phyloP scores from a whole-genome alignment of 2,113 vertebrate species.

The Crotophaga sulcirostris region DNA sequence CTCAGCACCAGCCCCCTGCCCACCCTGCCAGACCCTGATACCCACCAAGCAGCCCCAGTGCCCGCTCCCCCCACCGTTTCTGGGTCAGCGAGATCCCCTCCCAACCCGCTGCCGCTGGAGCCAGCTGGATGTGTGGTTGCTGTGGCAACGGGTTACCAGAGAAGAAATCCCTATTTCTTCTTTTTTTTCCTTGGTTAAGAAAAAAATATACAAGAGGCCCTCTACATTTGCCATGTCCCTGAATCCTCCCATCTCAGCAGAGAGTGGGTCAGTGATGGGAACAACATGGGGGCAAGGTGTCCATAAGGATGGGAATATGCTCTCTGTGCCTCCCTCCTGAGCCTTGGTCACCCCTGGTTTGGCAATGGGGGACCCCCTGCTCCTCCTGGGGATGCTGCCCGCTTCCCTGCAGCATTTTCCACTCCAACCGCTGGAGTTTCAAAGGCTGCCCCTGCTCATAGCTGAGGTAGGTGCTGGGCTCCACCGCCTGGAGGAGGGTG shows the following conservation, averaged over 20 bases:
- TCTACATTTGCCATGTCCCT: fast-evolving
- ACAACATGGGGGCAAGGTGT: not conserved
- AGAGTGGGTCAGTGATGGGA: fast-evolving
- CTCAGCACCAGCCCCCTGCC: not conserved
- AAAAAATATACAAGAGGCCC: not conserved
- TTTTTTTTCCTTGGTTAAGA: not conserved
- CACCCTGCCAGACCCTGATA: not conserved
- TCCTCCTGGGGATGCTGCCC: not conserved
- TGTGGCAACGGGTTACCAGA: slow-evolving; percentile 73
- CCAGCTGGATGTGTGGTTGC: slow-evolving; percentile 61
- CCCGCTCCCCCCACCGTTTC: slow-evolving; percentile 18
- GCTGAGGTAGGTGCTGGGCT: not conserved
- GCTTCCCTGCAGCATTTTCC: not conserved
- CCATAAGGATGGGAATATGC: fast-evolving
- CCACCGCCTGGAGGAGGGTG: not conserved
- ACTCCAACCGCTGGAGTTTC: fast-evolving
- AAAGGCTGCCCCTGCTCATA: not conserved
- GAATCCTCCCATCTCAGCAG: fast-evolving
- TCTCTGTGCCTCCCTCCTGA: not conserved
- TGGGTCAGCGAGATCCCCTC: slow-evolving; percentile 58
- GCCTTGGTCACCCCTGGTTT: fast-evolving
- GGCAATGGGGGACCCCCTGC: not conserved
- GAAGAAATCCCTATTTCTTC: slow-evolving; percentile 18
- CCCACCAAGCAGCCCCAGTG: not conserved
- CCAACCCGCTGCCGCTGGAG: slow-evolving; percentile 48